phyloP scores from a whole-genome alignment of 2,888 invertebrate species.

The Epinotia bilunana region DNA sequence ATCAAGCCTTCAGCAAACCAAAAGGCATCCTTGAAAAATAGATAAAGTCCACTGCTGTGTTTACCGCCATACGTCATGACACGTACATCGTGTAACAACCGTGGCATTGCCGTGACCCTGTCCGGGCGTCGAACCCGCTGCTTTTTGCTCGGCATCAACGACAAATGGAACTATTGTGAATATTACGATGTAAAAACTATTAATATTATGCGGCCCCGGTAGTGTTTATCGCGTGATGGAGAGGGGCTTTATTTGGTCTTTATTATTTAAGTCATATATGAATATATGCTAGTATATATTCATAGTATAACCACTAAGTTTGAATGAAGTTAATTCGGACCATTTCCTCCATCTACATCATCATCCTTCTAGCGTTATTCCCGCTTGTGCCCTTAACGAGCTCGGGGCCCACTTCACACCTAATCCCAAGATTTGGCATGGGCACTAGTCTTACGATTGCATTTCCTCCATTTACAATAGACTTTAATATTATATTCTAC shows the following conservation, averaged over 20 bases:
- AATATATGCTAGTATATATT: no score
- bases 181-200: slow-evolving; percentile 6
- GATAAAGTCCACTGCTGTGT: not conserved
- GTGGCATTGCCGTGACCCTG: slow-evolving; percentile 31
- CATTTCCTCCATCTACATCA: no score
- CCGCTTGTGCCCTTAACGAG: no score
- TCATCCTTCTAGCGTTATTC: no score
- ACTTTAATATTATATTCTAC: no score
- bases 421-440: no score
- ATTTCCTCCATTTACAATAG: no score
- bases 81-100: slow-evolving; percentile 2
- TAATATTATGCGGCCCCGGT: not conserved
- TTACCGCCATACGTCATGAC: not conserved
- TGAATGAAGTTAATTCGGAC: no score
- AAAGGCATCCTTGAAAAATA: not conserved
- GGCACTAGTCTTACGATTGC: no score
- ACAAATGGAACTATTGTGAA: slow-evolving; percentile 18
- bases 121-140: slow-evolving; percentile 16
- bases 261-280: no score
- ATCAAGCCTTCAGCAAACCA: not conserved
- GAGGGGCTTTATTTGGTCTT: not conserved
- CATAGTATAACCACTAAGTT: no score
- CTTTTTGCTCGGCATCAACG: slow-evolving; percentile 20
- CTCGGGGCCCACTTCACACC: no score
- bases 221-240: not conserved